Evolutionary conservation across 1,140 invertebrate genomes (phyloP).

Genomic region (Sarcophaga peregrina): DNA sequence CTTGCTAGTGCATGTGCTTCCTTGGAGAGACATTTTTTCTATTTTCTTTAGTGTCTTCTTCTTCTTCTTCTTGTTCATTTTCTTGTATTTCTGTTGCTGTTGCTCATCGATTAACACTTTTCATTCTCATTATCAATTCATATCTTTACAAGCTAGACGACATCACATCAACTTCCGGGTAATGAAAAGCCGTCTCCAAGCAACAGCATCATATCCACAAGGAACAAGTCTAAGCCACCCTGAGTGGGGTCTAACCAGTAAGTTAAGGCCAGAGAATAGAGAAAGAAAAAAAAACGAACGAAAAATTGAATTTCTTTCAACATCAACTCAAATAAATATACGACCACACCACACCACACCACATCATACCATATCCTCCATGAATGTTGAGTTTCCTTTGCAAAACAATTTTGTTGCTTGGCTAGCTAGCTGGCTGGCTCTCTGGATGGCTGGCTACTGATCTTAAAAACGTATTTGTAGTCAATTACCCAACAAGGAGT

Average conservation of each 20-base stretch:
- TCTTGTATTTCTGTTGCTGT: background rate
- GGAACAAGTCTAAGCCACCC: background rate
- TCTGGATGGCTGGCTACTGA: background rate
- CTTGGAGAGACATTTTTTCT: too few relatives aligned
- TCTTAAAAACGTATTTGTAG: background rate
- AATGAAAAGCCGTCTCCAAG: conserved; percentile 8
- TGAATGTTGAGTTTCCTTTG: too few relatives aligned
- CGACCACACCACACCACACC: background rate
- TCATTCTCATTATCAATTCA: background rate
- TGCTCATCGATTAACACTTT: background rate
- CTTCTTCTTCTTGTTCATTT: too few relatives aligned
- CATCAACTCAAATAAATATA: conserved; percentile 24
- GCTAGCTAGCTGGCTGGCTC: too few relatives aligned
- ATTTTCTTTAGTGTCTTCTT: too few relatives aligned
- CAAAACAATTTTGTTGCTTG: background rate
- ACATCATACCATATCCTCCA: too few relatives aligned
- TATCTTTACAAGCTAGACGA: conserved; percentile 2
- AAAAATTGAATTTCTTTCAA: conserved; percentile 27
- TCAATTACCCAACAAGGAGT: too few relatives aligned
- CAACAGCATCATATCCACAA: background rate
- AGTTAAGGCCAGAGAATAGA: background rate
- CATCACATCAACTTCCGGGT: conserved; percentile 9
- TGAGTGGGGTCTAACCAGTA: background rate
- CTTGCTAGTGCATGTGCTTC: too few relatives aligned
- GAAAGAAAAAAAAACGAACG: background rate